Base-by-base conservation (phyloP, 2,113 vertebrate species). In the Tragulus kanchil region DNA sequence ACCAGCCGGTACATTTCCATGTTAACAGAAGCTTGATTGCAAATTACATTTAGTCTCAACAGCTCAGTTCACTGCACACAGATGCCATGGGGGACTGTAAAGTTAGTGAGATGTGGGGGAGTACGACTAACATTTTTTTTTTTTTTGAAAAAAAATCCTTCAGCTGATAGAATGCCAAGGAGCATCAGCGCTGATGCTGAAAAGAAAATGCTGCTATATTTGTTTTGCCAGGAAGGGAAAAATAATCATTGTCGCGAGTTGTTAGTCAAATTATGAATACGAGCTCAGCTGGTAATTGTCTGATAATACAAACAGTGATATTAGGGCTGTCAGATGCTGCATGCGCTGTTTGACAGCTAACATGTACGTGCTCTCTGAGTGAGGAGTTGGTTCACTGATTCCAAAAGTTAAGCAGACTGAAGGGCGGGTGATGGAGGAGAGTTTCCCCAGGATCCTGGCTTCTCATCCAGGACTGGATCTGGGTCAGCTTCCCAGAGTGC, bases 41-140 rank as follows among this genome's bases (percentile, higher is more conserved):
- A 99, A 98, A 98, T 98, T 98, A 98, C 98, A 98, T 98, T 98
- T 98, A 98, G 98, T 98, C 98, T 98, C 98, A 98, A 98, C 98
- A 98, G 98, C 98, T 99, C 98, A 98, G 98, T 98, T 99, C 98
- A 98, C 98, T 98, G 98, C 98, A 98, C 98, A 98, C 98, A 98
- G 98, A 98, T 98, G 98, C 98, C 98, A 97, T 97, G 96, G 97
- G 97, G 98, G 97, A 98, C 98, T 98, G 98, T 98, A 98, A 99
- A 99, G 98, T 98, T 98, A 98, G 98, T 31, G 98, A 98, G 97
- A 98, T 98, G 98, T 98, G 98, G 98, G 97, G 98, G 98, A 98
- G 98, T 96, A 98, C 48, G 87, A 97, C 85, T 97, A 98, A 98
- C 96, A 97, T 97, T 98, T 98, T 97, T 98, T 97, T 97, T 98